A percentile compares a stretch with the other conserved stretches of the same genome.
phyloP scores from a whole-genome alignment of 2,797 vertebrate species.

The Falco cherrug region DNA sequence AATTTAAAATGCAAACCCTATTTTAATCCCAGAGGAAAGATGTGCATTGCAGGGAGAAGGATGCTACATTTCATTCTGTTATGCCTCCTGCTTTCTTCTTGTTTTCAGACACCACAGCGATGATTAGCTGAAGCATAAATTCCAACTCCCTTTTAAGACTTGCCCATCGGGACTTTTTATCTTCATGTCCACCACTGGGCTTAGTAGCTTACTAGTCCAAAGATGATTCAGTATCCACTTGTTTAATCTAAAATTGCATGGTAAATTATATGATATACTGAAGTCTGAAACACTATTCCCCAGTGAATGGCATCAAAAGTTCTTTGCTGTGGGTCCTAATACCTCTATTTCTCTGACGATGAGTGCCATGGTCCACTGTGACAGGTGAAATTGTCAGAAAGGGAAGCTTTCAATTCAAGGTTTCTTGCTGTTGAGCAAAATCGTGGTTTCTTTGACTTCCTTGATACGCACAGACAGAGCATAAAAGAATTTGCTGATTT shows the following conservation, averaged over 20 bases:
- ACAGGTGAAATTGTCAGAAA: not conserved
- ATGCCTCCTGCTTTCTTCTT: conserved; percentile 17
- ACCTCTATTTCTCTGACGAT: not conserved
- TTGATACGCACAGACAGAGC: not conserved
- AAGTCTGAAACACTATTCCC: not conserved
- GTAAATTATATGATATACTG: conserved; percentile 6
- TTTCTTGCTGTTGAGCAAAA: not conserved
- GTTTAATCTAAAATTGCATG: conserved; percentile 43
- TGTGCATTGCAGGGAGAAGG: conserved; percentile 48
- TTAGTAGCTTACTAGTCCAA: conserved; percentile 24
- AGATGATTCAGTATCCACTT: conserved; percentile 49
- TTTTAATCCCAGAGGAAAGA: conserved; percentile 78
- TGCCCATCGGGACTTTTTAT: conserved; percentile 47
- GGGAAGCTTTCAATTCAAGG: not conserved
- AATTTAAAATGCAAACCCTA: conserved; percentile 82
- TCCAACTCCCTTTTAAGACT: conserved; percentile 48
- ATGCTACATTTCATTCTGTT: conserved; percentile 28
- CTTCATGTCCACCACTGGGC: conserved; percentile 42
- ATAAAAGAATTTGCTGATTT: not conserved
- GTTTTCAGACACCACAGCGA: not conserved
- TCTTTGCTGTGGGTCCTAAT: not conserved
- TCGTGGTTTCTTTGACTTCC: not conserved
- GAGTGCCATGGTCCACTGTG: not conserved
- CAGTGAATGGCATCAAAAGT: not conserved
- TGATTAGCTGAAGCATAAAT: conserved; percentile 56